Evolutionary conservation across 2,888 invertebrate genomes (phyloP).

Genomic region (Eilema caniola): DNA sequence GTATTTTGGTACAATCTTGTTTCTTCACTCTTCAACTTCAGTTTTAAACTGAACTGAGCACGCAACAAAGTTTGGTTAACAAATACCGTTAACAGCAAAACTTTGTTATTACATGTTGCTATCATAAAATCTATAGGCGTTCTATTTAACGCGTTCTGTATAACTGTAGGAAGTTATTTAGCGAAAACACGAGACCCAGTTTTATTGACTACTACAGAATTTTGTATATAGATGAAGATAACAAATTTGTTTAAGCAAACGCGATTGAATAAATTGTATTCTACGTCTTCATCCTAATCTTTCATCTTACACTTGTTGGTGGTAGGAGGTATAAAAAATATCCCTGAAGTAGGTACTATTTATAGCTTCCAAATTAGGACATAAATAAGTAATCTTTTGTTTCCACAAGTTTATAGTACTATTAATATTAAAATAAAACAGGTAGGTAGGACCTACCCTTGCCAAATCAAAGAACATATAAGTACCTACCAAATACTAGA

Average conservation of each 20-base stretch:
- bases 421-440: too few species aligned
- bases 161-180: neutral
- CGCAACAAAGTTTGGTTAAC: constrained; percentile 42
- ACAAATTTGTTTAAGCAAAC: neutral
- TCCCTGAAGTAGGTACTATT: neutral
- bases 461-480: too few species aligned
- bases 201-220: neutral
- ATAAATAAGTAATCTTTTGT: neutral
- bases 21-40: constrained; percentile 26
- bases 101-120: constrained; percentile 53
- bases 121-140: constrained; percentile 56
- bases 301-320: neutral
- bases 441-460: too few species aligned
- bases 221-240: neutral
- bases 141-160: constrained; percentile 30
- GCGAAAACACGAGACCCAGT: neutral
- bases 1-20: constrained; percentile 22
- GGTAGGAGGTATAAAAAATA: neutral
- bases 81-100: constrained; percentile 45
- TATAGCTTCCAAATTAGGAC: neutral
- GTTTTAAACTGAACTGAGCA: constrained; percentile 28
- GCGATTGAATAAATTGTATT: neutral
- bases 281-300: constrained; percentile 1
- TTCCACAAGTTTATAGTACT: neutral
- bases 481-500: too few species aligned